Evolutionary conservation across 2,888 invertebrate genomes (phyloP).

Genomic region (Leucophora obtusa): DNA sequence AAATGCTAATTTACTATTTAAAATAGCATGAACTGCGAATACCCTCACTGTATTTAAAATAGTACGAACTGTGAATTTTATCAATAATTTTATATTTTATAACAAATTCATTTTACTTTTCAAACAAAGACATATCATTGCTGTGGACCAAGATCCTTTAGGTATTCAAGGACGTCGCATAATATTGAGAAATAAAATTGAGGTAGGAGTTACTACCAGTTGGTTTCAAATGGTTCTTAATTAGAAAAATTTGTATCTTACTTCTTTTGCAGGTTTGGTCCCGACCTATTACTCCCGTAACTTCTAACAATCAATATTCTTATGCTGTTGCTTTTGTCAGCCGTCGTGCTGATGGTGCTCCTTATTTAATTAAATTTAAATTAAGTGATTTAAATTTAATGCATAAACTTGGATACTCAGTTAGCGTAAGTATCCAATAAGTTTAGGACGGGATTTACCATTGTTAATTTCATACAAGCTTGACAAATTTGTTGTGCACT

Average conservation of each 20-base stretch:
- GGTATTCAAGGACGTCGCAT: slow-evolving; percentile 83
- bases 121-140: slow-evolving; percentile 79
- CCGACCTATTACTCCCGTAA: slow-evolving; percentile 77
- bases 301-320: slow-evolving; percentile 74
- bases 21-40: no score
- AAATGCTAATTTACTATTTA: no score
- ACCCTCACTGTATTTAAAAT: no score
- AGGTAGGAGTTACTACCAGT: slow-evolving; percentile 70
- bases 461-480: no score
- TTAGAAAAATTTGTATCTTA: no score
- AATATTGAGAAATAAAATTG: slow-evolving; percentile 76
- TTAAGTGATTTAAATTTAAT: slow-evolving; percentile 76
- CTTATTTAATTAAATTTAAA: slow-evolving; percentile 72
- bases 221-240: no score
- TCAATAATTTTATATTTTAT: neutral
- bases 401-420: slow-evolving; percentile 72
- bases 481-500: no score
- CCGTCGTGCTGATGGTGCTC: slow-evolving; percentile 78
- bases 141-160: slow-evolving; percentile 84
- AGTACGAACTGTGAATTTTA: no score
- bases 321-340: slow-evolving; percentile 79
- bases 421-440: slow-evolving; percentile 68
- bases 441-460: no score
- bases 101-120: neutral
- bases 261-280: slow-evolving; percentile 76